phyloP scores from a whole-genome alignment of 2,113 vertebrate species.

The Antennarius striatus region DNA sequence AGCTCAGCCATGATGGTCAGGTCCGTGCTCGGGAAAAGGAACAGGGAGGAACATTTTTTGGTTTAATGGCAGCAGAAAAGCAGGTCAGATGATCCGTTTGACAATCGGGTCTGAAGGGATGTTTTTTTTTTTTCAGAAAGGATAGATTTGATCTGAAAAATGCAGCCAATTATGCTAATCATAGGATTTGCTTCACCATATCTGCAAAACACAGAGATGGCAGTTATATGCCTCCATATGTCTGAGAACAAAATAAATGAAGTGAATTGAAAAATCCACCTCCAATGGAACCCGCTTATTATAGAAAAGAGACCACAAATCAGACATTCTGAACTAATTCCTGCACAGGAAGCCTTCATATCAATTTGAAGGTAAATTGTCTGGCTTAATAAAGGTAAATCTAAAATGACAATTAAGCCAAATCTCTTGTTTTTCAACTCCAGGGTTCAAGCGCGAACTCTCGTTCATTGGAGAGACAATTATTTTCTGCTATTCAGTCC shows the following conservation, averaged over 20 bases:
- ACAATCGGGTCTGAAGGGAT: conserved; percentile 3
- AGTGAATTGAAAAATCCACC: not conserved
- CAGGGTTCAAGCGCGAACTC: not conserved
- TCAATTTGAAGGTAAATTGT: conserved; percentile 1
- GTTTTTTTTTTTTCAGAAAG: conserved; percentile 9
- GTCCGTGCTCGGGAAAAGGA: conserved; percentile 11
- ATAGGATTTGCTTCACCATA: not conserved
- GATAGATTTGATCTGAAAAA: conserved; percentile 12
- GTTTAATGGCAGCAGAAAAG: conserved; percentile 29
- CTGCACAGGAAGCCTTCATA: not conserved
- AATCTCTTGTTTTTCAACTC: not conserved
- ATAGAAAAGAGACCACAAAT: conserved; percentile 3
- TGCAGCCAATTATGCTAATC: conserved; percentile 10
- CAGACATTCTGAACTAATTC: not conserved
- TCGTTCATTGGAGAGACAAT: conserved; percentile 22
- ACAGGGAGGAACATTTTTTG: conserved; percentile 34
- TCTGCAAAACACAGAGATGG: not conserved
- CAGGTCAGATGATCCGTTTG: conserved; percentile 38
- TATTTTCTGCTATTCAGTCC: conserved; percentile 20
- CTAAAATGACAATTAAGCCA: conserved; percentile 24
- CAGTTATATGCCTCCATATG: not conserved
- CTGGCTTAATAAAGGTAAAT: conserved; percentile 17
- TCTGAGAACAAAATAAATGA: not conserved
- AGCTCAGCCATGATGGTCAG: conserved; percentile 14
- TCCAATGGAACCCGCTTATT: not conserved